Percentiles rank a stretch among this genome's conserved stretches.
These are phyloP conservation scores for Schrankia costaestrigalis DNA, from an alignment of 2,888 invertebrate genomes.

Conservation along the genomic window DNA sequence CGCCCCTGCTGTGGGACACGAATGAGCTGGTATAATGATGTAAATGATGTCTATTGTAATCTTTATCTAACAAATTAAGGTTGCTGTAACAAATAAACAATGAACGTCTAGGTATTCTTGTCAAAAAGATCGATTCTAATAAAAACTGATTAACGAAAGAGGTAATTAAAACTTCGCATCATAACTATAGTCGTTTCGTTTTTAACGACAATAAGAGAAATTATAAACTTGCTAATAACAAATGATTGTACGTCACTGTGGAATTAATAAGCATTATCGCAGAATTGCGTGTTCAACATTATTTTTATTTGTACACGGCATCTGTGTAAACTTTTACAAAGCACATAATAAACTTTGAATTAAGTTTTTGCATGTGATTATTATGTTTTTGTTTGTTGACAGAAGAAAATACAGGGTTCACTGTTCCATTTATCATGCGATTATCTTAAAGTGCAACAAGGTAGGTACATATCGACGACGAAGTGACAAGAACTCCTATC, in stretches of 20 bases:
- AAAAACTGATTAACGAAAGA: not conserved
- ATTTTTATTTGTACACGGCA: conserved; percentile 8
- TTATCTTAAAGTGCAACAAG: no score
- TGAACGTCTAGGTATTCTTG: not conserved
- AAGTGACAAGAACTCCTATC: no score
- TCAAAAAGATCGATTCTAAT: no score
- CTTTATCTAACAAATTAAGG: no score
- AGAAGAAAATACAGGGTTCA: no score
- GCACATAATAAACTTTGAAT: conserved; percentile 18
- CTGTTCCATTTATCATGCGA: no score
- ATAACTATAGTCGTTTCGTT: no score
- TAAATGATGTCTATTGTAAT: no score
- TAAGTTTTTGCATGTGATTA: conserved; percentile 16
- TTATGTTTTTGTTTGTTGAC: conserved; percentile 1
- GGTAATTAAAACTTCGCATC: not conserved
- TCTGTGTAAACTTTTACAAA: conserved; percentile 11
- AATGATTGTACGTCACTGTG: conserved; percentile 1
- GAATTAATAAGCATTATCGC: conserved; percentile 15
- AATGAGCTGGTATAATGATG: no score
- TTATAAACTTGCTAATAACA: conserved; percentile 5
- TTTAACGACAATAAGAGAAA: not conserved
- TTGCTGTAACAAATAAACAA: not conserved
- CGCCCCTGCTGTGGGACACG: no score
- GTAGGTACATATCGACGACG: not conserved
- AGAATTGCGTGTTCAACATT: conserved; percentile 18